Conservation (phyloP, 2,797 vertebrate genomes). For the Oceanodroma leucorhoa region DNA sequence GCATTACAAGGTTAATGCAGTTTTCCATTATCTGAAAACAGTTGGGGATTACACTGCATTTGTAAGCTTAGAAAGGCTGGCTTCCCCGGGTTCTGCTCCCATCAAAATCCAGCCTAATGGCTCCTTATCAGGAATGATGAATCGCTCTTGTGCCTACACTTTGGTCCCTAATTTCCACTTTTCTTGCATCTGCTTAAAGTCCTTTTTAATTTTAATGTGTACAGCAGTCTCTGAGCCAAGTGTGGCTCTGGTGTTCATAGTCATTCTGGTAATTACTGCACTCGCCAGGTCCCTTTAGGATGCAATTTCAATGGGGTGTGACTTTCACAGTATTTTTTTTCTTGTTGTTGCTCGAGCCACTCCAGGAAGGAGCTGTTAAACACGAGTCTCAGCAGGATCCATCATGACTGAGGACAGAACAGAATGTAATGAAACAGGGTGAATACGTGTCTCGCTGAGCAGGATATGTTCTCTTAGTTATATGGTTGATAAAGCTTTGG, state of each 20-base stretch:
- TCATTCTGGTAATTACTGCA: conserved; percentile 14
- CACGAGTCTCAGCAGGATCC: conserved; percentile 70
- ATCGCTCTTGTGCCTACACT: conserved; percentile 37
- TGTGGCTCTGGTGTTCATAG: conserved; percentile 8
- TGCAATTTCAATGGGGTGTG: conserved; percentile 65
- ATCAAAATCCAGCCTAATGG: conserved; percentile 45
- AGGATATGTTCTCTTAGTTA: conserved; percentile 65
- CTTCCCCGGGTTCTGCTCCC: neutral
- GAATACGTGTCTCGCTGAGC: conserved; percentile 59
- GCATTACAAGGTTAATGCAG: conserved; percentile 33
- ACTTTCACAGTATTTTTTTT: conserved; percentile 67
- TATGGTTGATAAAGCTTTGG: conserved; percentile 62
- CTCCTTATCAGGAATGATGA: conserved; percentile 60
- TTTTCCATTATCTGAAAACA: conserved; percentile 47
- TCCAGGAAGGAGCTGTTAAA: conserved; percentile 68
- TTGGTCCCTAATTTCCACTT: conserved; percentile 57
- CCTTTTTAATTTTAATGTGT: conserved; percentile 47
- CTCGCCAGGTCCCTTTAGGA: conserved; percentile 56
- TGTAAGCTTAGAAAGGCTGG: conserved; percentile 39
- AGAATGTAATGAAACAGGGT: conserved; percentile 58
- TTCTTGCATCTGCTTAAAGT: conserved; percentile 47
- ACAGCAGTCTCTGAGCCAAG: neutral
- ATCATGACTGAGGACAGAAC: conserved; percentile 63
- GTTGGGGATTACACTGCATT: conserved; percentile 46
- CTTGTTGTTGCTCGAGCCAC: conserved; percentile 57